A percentile compares a stretch with the other conserved stretches of the same genome.
phyloP scores from a whole-genome alignment of 2,113 vertebrate genomes.

The Brachirus orientalis region DNA sequence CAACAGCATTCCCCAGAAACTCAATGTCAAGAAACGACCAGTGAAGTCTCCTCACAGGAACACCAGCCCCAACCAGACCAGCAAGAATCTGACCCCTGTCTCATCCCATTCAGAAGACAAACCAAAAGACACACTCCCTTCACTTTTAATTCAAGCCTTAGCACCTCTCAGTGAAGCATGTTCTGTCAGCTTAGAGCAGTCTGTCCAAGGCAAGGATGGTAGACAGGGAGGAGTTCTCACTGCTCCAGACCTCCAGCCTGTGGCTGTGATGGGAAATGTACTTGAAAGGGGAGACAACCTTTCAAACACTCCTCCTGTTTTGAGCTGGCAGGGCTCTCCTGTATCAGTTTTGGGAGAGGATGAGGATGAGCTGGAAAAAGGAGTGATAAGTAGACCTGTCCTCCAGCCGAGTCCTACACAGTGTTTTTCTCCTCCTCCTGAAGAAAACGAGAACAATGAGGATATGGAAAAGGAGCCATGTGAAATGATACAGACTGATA shows the following conservation, averaged over 20 bases:
- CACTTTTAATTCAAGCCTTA: slow-evolving; percentile 74
- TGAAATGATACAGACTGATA: slow-evolving; percentile 5
- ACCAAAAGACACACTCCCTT: slow-evolving; percentile 61
- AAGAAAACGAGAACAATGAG: slow-evolving; percentile 46
- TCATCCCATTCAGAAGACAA: slow-evolving; percentile 37
- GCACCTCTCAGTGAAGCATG: slow-evolving; percentile 55
- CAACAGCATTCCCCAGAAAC: slow-evolving; percentile 17
- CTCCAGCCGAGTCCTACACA: slow-evolving; percentile 80
- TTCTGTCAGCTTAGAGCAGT: slow-evolving; percentile 59
- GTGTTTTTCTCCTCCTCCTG: slow-evolving; percentile 59
- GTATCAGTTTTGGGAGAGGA: slow-evolving; percentile 77
- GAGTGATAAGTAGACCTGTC: slow-evolving; percentile 78
- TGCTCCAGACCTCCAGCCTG: slow-evolving; percentile 79
- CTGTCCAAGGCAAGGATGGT: slow-evolving; percentile 67
- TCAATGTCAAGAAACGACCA: not conserved
- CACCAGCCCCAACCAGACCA: slow-evolving; percentile 39
- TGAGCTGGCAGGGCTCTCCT: slow-evolving; percentile 85
- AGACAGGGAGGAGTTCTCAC: slow-evolving; percentile 64
- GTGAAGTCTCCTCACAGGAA: slow-evolving; percentile 5
- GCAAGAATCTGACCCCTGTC: not conserved
- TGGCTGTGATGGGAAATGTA: slow-evolving; percentile 65
- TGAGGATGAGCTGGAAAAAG: slow-evolving; percentile 74
- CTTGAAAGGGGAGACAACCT: slow-evolving; percentile 74
- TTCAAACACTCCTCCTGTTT: slow-evolving; percentile 80
- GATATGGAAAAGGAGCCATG: slow-evolving; percentile 24